Percentiles rank a stretch among this genome's conserved stretches.
Conservation (phyloP, 2,113 vertebrate genomes). For the Pholis gunnellus region DNA sequence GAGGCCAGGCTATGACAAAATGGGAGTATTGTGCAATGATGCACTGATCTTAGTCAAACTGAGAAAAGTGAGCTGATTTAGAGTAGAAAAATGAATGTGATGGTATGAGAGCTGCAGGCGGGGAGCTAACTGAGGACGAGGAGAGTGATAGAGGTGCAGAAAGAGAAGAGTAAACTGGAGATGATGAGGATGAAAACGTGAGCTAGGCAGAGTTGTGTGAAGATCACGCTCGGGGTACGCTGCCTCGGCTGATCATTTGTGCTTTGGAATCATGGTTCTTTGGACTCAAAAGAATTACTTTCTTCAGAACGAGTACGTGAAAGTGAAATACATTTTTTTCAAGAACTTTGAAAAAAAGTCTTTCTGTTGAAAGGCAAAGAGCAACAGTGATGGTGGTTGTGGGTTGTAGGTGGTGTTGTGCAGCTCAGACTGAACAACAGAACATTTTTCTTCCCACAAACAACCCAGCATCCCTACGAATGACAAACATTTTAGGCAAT, state of each 20-base stretch:
- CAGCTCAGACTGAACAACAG: not conserved
- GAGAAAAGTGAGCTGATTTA: conserved; percentile 1
- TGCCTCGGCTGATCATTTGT: not conserved
- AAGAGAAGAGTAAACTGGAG: not conserved
- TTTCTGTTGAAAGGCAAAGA: not conserved
- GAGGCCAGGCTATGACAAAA: not conserved
- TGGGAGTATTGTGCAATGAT: not conserved
- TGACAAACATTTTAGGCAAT: not conserved
- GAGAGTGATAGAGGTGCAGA: not conserved
- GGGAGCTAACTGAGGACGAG: not conserved
- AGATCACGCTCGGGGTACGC: not conserved
- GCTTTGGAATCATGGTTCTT: not conserved
- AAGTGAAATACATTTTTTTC: no score
- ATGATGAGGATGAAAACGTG: conserved; percentile 8
- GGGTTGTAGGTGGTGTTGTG: not conserved
- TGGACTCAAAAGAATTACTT: not conserved
- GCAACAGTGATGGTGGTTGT: conserved; percentile 5
- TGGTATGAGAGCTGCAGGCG: conserved; percentile 2
- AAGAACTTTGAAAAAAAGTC: no score
- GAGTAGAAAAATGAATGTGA: not conserved
- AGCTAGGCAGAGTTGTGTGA: not conserved
- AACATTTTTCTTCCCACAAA: not conserved
- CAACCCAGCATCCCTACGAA: not conserved
- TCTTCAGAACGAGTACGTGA: not conserved
- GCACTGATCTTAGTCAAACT: not conserved